Conservation (phyloP, 2,113 vertebrate species). For the Elephantulus edwardii region DNA sequence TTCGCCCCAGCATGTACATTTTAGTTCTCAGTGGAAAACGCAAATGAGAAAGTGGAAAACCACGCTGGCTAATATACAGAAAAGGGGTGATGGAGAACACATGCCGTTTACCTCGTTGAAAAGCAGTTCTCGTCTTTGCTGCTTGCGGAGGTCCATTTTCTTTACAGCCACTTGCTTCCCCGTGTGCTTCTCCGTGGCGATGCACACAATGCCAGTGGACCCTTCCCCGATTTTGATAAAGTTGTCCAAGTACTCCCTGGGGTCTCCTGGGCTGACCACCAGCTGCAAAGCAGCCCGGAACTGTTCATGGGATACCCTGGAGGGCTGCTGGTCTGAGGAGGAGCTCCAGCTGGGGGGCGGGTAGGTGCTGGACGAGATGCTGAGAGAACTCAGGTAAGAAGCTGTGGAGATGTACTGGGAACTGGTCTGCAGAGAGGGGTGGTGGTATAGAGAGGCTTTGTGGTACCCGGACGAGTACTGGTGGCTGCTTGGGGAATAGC, state of each 20-base stretch:
- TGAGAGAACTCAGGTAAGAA: constrained; percentile 95
- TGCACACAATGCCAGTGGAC: constrained; percentile 98
- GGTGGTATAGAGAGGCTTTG: constrained; percentile 92
- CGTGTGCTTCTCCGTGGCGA: constrained; percentile 96
- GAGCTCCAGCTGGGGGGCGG: constrained; percentile 97
- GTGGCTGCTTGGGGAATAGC: constrained; percentile 90
- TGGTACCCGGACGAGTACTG: constrained; percentile 93
- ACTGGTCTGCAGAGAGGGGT: constrained; percentile 90
- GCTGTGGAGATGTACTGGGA: constrained; percentile 95
- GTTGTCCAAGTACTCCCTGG: constrained; percentile 97
- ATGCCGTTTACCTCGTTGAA: constrained; percentile 92
- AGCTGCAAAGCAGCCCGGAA: constrained; percentile 97
- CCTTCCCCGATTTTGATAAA: constrained; percentile 99
- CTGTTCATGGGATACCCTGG: constrained; percentile 97
- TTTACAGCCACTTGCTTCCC: constrained; percentile 98
- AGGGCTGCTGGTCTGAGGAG: constrained; percentile 94
- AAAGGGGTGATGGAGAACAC: neutral
- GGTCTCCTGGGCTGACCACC: constrained; percentile 97
- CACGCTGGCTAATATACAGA: neutral
- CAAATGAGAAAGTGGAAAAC: neutral
- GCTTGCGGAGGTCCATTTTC: constrained; percentile 99
- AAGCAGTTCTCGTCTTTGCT: constrained; percentile 96
- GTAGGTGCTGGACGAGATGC: constrained; percentile 91
- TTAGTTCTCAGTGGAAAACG: neutral
- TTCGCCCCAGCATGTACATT: neutral